Evolutionary conservation across 2,113 vertebrate species (phyloP).

Genomic region (Miniopterus natalensis): DNA sequence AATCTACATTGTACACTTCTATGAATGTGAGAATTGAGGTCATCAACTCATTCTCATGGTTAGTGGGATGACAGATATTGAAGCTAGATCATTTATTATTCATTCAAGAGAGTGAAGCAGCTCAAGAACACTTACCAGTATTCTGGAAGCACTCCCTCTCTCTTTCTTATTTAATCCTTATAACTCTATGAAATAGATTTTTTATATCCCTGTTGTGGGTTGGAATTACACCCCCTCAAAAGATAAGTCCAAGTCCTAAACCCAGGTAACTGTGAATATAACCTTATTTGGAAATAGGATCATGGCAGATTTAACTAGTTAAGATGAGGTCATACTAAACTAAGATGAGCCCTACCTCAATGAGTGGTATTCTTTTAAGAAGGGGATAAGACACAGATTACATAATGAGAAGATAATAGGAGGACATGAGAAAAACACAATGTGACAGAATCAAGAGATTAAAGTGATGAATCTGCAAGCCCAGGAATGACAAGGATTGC

Average conservation of each 20-base stretch:
- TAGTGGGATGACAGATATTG: neutral
- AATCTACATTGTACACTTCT: neutral
- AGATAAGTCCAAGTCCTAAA: neutral
- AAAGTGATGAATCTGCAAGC: neutral
- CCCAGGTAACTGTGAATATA: neutral
- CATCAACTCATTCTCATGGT: neutral
- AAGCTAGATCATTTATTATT: neutral
- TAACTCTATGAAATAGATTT: neutral
- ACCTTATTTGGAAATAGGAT: neutral
- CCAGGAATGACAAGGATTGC: neutral
- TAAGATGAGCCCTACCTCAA: neutral
- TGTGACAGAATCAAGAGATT: neutral
- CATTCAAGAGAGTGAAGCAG: neutral
- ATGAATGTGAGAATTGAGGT: neutral
- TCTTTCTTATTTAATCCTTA: neutral
- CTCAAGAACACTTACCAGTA: too few relatives aligned
- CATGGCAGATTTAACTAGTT: neutral
- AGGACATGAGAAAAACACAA: neutral
- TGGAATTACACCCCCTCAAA: neutral
- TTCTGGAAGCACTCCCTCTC: neutral
- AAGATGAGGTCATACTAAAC: neutral
- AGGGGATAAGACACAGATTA: neutral
- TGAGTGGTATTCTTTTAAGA: neutral
- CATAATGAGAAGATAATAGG: neutral
- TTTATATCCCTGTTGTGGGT: neutral